Evolutionary conservation across 2,113 vertebrate genomes (phyloP), one percentile per base, ranked within the genome.

Genomic region (Caretta caretta): DNA sequence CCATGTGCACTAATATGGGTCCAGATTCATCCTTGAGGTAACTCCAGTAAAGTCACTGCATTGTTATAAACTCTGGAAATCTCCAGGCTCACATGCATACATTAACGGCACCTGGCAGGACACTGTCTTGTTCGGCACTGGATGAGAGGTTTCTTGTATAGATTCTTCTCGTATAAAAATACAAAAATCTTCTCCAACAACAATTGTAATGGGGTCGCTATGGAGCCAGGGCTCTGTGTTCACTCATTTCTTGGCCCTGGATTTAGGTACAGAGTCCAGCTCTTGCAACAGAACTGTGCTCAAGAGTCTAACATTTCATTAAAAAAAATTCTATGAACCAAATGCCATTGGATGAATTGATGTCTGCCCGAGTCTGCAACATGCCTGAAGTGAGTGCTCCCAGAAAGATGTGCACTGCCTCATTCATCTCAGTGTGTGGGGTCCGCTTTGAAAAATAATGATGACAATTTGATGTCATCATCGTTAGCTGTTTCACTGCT

Each of bases 321-420:
- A 69, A 53, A 83, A 90, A 35, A 72, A 9, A 0, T 56, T 50
- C 10, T n/a, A 14, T 62, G 72, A 27, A 14, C 82, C 42, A 5
- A 48, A 14, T n/a, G 35, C 8, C 29, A 42, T 2, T 69, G 1
- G 17, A n/a, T n/a, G 35, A n/a, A 19, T 16, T n/a, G 35, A 19
- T 35, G 31, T 69, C 3, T 13, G 13, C 29, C 48, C 76, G 48
- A 7, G 2, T 2, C 0, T 0, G 35, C 35, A 86, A 6, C 1
- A 2, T 6, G 85, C 42, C 72, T 82, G 56, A 86, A 50, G 5
- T 11, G 48, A 0, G 46, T 59, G 10, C 29, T 94, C 8, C 1
- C 0, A 1, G 46, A 31, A 8, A 2, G 13, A 29, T 80, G 16
- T 9, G 3, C 48, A 59, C 38, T 20, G 16, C 81, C 6, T 11